phyloP scores from a whole-genome alignment of 2,888 invertebrate species.

The Empis stercorea region DNA sequence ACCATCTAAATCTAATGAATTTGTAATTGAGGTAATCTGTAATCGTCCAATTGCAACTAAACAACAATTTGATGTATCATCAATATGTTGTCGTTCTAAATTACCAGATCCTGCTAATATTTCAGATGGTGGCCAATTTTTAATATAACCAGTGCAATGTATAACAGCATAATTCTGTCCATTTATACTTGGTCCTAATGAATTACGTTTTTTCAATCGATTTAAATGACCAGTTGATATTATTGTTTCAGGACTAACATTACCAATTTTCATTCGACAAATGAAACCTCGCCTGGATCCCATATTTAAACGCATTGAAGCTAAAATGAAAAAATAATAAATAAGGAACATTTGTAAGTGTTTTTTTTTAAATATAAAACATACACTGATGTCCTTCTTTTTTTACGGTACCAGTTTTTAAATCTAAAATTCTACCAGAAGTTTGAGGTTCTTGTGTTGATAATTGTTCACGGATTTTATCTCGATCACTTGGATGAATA shows the following conservation, averaged over 20 bases:
- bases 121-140: conserved; percentile 91
- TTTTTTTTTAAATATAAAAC: conserved; percentile 23
- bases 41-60: conserved; percentile 89
- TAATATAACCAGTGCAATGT: conserved; percentile 95
- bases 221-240: conserved; percentile 56
- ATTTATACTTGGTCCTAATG: conserved; percentile 76
- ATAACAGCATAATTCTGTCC: conserved; percentile 92
- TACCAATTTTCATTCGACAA: conserved; percentile 90
- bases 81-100: conserved; percentile 55
- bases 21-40: conserved; percentile 44
- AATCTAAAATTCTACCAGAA: conserved; percentile 82
- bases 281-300: conserved; percentile 93
- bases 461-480: conserved; percentile 86
- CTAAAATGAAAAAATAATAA: conserved; percentile 35
- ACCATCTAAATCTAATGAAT: conserved; percentile 70
- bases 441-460: conserved; percentile 89
- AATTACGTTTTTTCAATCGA: conserved; percentile 79
- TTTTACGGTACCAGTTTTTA: conserved; percentile 93
- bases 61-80: conserved; percentile 77
- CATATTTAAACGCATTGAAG: conserved; percentile 91
- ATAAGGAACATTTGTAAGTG: conserved; percentile 1
- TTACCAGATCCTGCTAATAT: conserved; percentile 60
- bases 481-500: conserved; percentile 90
- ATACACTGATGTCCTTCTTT: conserved; percentile 78
- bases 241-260: conserved; percentile 53